phyloP scores from a whole-genome alignment of 2,888 invertebrate genomes.

The Flexamia atlantica region DNA sequence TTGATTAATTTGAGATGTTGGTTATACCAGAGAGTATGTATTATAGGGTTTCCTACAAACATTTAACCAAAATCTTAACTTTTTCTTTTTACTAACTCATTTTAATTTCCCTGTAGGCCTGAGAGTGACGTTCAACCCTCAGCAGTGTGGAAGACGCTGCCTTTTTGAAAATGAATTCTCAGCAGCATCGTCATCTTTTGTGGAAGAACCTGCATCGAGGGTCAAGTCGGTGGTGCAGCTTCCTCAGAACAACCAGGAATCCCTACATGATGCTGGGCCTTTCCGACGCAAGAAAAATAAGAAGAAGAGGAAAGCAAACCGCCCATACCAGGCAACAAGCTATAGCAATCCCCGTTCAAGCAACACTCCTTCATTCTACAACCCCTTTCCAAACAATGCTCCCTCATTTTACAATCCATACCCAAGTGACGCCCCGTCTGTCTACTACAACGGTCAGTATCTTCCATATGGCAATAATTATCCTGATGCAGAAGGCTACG shows the following conservation, averaged over 20 bases:
- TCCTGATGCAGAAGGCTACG: neutral
- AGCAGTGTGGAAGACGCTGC: neutral
- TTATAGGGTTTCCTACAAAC: too few relatives aligned
- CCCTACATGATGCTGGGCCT: neutral
- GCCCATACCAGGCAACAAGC: neutral
- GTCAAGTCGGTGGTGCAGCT: conserved; percentile 9
- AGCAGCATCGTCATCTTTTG: neutral
- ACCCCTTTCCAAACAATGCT: neutral
- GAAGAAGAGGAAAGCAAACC: neutral
- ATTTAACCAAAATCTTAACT: too few relatives aligned
- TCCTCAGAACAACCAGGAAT: neutral
- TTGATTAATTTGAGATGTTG: too few relatives aligned
- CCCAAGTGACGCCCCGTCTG: neutral
- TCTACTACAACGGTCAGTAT: neutral
- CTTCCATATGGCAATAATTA: neutral
- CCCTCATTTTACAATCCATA: neutral
- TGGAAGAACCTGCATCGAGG: neutral
- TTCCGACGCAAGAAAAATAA: neutral
- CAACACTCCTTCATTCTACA: neutral
- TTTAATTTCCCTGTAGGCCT: neutral
- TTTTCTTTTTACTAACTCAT: too few relatives aligned
- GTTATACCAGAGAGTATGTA: too few relatives aligned
- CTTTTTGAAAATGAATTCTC: neutral
- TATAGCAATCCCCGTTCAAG: neutral
- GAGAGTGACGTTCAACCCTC: neutral